A percentile compares a stretch with the other conserved stretches of the same genome.
Evolutionary conservation across 1,140 invertebrate genomes (phyloP).

Genomic region (Caerostris darwini): DNA sequence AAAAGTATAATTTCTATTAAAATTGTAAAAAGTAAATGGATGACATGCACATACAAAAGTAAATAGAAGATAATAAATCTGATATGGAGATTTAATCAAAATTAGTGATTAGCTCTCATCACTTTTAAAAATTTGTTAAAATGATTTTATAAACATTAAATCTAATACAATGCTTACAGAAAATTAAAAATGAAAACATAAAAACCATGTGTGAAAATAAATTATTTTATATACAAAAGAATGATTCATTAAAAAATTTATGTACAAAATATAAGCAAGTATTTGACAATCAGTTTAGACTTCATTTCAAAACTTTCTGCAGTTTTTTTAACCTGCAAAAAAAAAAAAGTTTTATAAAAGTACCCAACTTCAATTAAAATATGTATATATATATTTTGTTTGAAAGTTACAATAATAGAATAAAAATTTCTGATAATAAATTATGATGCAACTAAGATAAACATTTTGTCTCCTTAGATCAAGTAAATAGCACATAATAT

Average conservation of each 20-base stretch:
- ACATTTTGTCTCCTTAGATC: not conserved
- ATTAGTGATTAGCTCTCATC: not conserved
- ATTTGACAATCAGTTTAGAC: not conserved
- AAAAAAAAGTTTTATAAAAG: not conserved
- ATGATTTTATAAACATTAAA: too few relatives aligned
- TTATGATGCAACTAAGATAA: not conserved
- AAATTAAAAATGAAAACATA: too few relatives aligned
- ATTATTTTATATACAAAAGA: too few relatives aligned
- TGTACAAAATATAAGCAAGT: not conserved
- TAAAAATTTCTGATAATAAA: too few relatives aligned
- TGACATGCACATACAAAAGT: too few relatives aligned
- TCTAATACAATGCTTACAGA: too few relatives aligned
- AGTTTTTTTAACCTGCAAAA: conserved; percentile 18
- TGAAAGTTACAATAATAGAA: not conserved
- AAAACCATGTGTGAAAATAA: too few relatives aligned
- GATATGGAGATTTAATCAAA: too few relatives aligned
- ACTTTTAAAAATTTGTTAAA: not conserved
- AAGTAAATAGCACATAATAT: not conserved
- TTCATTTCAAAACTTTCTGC: conserved; percentile 24
- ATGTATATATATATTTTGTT: not conserved
- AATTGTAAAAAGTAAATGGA: too few relatives aligned
- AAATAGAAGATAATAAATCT: too few relatives aligned
- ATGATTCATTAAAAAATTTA: not conserved
- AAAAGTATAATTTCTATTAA: too few relatives aligned
- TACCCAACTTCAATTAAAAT: not conserved